Evolutionary conservation across 1,140 invertebrate species (phyloP).

Genomic region (Drosophila biarmipes): DNA sequence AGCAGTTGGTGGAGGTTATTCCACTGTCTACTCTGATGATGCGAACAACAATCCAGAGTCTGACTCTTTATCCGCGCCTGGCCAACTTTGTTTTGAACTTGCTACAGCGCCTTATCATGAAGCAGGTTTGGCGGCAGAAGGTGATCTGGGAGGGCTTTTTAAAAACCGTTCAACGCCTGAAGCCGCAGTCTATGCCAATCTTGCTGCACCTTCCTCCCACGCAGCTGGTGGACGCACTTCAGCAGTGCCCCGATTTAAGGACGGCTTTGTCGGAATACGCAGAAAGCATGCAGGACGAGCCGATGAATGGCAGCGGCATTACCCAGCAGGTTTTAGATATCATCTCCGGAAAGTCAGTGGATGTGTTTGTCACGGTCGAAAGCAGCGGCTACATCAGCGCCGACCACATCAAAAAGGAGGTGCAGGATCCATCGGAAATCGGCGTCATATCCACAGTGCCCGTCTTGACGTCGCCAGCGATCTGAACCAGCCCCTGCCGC

Average conservation of each 20-base stretch:
- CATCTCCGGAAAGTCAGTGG: constrained; percentile 82
- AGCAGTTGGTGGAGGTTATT: constrained; percentile 95
- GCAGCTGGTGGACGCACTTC: constrained; percentile 91
- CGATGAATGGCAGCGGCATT: constrained; percentile 85
- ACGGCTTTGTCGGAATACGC: constrained; percentile 90
- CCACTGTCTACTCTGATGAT: constrained; percentile 97
- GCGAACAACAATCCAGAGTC: constrained; percentile 97
- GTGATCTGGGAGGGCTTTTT: constrained; percentile 99
- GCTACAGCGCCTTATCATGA: constrained; percentile 94
- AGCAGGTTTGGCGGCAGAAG: constrained; percentile 98
- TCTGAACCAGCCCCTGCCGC: constrained; percentile 75
- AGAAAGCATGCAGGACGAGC: constrained; percentile 91
- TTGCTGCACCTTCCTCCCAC: constrained; percentile 92
- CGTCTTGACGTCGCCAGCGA: constrained; percentile 49
- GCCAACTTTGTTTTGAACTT: constrained; percentile 97
- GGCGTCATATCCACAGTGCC: constrained; percentile 63
- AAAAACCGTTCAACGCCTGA: constrained; percentile 96
- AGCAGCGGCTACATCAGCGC: constrained; percentile 76
- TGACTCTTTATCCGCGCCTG: constrained; percentile 94
- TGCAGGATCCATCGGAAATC: constrained; percentile 61
- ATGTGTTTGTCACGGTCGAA: constrained; percentile 83
- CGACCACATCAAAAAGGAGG: constrained; percentile 80
- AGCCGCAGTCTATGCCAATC: constrained; percentile 94
- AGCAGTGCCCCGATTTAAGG: constrained; percentile 90
- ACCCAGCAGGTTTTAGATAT: constrained; percentile 85